Evolutionary conservation across 2,113 vertebrate genomes (phyloP).

Genomic region (Herpetotheres cachinnans): DNA sequence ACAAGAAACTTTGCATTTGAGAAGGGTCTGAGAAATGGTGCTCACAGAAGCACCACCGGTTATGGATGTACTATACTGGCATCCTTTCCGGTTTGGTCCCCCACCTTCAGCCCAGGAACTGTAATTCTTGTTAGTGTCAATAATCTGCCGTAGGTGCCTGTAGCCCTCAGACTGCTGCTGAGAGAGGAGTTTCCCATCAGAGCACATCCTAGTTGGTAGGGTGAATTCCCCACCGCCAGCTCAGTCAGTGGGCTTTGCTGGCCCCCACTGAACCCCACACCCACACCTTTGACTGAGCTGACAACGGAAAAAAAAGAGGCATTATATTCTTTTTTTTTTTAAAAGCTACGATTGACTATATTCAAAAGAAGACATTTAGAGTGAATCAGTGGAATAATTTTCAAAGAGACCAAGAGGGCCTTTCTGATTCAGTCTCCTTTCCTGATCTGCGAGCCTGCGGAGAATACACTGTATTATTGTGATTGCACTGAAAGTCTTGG

Average conservation of each 20-base stretch:
- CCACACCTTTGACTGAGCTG: neutral
- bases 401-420: neutral
- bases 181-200: neutral
- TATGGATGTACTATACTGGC: neutral
- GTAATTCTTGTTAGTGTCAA: neutral
- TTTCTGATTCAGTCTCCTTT: neutral
- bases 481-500: neutral
- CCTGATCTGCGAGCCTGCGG: accelerated
- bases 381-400: neutral
- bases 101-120: constrained; percentile 26
- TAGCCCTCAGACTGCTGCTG: neutral
- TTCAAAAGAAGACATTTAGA: neutral
- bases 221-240: neutral
- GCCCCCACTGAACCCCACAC: neutral
- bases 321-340: neutral
- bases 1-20: constrained; percentile 3
- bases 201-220: neutral
- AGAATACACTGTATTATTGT: accelerated
- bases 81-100: neutral
- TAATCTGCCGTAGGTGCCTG: neutral
- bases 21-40: constrained; percentile 15
- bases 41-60: neutral
- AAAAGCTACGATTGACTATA: neutral
- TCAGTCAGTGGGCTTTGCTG: neutral
- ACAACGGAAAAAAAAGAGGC: no score